These are phyloP conservation scores for Chaetogeoica ovagalla DNA, from an alignment of 2,888 invertebrate genomes.

Conservation along the genomic window DNA sequence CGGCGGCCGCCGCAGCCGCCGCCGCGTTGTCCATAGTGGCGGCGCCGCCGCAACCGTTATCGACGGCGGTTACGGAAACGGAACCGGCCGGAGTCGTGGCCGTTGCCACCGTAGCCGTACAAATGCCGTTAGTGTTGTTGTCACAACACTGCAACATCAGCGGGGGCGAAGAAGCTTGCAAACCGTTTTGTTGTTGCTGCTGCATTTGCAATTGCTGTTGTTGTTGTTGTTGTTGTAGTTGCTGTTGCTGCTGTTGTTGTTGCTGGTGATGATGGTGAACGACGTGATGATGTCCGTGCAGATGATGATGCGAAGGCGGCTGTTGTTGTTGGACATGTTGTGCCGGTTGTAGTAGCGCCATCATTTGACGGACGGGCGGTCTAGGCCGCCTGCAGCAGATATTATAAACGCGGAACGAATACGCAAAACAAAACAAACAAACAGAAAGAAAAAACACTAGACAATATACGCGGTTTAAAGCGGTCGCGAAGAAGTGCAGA, in stretches of 20 bases:
- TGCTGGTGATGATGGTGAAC: not conserved
- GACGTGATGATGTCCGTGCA: not conserved
- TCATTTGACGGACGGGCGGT: slow-evolving; percentile 36
- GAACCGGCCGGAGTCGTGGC: no score
- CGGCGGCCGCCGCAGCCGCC: not conserved
- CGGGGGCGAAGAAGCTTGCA: slow-evolving; percentile 57
- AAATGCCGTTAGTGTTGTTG: slow-evolving; percentile 56
- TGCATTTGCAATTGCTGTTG: not conserved
- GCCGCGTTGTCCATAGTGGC: not conserved
- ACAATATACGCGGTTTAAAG: no score
- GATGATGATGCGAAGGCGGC: slow-evolving; percentile 8
- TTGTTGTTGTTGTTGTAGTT: slow-evolving; percentile 5
- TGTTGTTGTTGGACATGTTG: slow-evolving; percentile 18
- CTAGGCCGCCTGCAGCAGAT: slow-evolving; percentile 2
- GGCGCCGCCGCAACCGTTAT: slow-evolving; percentile 20
- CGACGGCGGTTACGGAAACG: not conserved
- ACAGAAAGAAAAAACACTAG: no score
- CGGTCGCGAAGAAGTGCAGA: no score
- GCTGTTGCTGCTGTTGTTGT: no score
- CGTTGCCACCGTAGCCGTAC: no score
- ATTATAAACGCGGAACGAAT: not conserved
- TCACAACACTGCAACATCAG: slow-evolving; percentile 61
- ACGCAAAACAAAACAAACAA: not conserved
- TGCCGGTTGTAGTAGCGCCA: slow-evolving; percentile 41
- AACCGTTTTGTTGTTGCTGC: slow-evolving; percentile 7